These are phyloP conservation scores for Lepidurus packardi DNA, from an alignment of 1,140 invertebrate species.

Conservation along the genomic window DNA sequence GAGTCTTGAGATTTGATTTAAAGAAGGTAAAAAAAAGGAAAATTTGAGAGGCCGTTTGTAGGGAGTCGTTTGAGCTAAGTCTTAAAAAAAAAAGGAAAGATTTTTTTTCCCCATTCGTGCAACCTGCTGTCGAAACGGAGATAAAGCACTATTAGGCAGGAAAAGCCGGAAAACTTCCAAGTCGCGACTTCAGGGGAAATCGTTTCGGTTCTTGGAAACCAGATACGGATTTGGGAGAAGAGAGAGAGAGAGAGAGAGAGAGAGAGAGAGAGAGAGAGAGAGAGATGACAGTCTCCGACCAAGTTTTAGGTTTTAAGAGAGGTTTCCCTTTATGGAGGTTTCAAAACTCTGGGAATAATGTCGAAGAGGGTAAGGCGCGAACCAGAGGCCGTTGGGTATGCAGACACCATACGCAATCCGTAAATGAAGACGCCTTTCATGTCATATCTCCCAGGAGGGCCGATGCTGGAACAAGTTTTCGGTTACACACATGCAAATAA, in stretches of 20 bases:
- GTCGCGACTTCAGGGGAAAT: too few species aligned
- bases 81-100: neutral
- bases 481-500: conserved; percentile 20
- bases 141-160: neutral
- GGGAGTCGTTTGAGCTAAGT: neutral
- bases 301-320: neutral
- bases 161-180: too few species aligned
- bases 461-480: neutral
- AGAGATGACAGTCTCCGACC: neutral
- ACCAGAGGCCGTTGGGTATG: neutral
- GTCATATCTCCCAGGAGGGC: neutral
- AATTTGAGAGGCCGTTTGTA: too few species aligned
- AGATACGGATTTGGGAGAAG: too few species aligned
- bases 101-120: neutral
- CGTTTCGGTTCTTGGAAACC: too few species aligned
- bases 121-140: neutral
- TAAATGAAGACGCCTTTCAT: conserved; percentile 22
- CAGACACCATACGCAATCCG: conserved; percentile 9
- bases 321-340: neutral
- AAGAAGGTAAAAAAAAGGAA: too few species aligned
- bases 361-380: neutral
- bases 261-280: too few species aligned
- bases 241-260: too few species aligned
- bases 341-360: neutral
- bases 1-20: too few species aligned